Conservation (phyloP, 1,140 invertebrate genomes). For the Heliconius melpomene region DNA sequence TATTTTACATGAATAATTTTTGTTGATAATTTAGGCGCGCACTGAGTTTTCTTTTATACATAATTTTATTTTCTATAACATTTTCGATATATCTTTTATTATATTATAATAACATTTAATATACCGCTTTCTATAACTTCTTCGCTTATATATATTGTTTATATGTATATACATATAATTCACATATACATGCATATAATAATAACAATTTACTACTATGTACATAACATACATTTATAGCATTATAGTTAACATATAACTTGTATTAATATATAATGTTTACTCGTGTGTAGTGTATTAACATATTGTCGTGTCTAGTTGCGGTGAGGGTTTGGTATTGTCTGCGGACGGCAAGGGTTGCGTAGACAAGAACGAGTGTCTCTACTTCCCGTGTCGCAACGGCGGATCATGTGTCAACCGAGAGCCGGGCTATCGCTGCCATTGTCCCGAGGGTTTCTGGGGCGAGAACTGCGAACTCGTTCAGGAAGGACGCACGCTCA, state of each 20-base stretch:
- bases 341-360: slow-evolving; percentile 94
- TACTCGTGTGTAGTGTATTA: slow-evolving; percentile 52
- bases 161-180: slow-evolving; percentile 16
- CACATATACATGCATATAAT: slow-evolving; percentile 9
- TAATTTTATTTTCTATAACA: background rate
- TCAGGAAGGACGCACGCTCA: slow-evolving; percentile 95
- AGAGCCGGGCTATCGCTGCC: slow-evolving; percentile 91
- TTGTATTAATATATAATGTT: slow-evolving; percentile 22
- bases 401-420: slow-evolving; percentile 94
- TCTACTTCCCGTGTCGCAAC: slow-evolving; percentile 95
- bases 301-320: slow-evolving; percentile 84
- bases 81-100: slow-evolving; percentile 25
- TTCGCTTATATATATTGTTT: slow-evolving; percentile 29
- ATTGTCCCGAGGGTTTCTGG: slow-evolving; percentile 95
- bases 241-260: slow-evolving; percentile 13
- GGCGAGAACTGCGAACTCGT: slow-evolving; percentile 96
- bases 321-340: slow-evolving; percentile 93
- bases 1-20: background rate
- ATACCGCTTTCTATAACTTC: slow-evolving; percentile 32
- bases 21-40: slow-evolving; percentile 44
- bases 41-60: slow-evolving; percentile 50
- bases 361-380: slow-evolving; percentile 96
- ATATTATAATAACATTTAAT: slow-evolving; percentile 33
- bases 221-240: background rate
- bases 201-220: background rate